Base-by-base conservation (phyloP, 2,797 vertebrate genomes). In the Bryconaethiops microstoma region DNA sequence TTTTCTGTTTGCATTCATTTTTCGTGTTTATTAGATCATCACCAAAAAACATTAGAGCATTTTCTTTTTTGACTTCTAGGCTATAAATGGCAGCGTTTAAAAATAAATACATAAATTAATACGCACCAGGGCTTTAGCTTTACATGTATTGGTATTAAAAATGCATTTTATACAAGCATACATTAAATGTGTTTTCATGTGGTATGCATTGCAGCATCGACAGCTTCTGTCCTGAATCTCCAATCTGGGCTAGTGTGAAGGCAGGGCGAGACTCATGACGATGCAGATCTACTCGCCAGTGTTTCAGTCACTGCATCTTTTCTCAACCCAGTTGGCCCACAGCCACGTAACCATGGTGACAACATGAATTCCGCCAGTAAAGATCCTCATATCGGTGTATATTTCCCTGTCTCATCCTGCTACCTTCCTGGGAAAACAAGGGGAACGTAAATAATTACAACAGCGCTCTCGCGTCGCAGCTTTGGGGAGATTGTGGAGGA, bases 301-400 rank as follows among this genome's bases (percentile, higher is more conserved):
- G 82, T 76, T 78, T 86, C 81, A 55, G 84, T 82, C 78, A 76
- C 78, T 60, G 76, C 74, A 77, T 82, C 81, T 79, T 83, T 74
- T 85, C 87, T 83, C 67, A 88, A 86, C 77, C 78, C 52, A 83
- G 69, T 83, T 88, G 86, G 85, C 86, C 83, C 76, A 85, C 63
- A 75, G 87, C 84, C 78, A 86, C 14, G 87, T 89, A 86, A 88
- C 89, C 88, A 90, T 90, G 74, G 87, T 62, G 84, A 90, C 87
- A 69, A 68, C 55, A 62, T 72, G 74, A 86, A 81, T 78, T 82
- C 65, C 62, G 74, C 77, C 85, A 77, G 80, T 77, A 76, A 87
- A 80, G 77, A 86, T 83, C 62, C 60, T 82, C 19, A 62, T 69
- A 78, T 78, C 73, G 57, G 39, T 84, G 76, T 76, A 82, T 74